Evolutionary conservation across 2,113 vertebrate species (phyloP), one percentile per base, ranked within the genome.

Genomic region (Centropus unirufus): DNA sequence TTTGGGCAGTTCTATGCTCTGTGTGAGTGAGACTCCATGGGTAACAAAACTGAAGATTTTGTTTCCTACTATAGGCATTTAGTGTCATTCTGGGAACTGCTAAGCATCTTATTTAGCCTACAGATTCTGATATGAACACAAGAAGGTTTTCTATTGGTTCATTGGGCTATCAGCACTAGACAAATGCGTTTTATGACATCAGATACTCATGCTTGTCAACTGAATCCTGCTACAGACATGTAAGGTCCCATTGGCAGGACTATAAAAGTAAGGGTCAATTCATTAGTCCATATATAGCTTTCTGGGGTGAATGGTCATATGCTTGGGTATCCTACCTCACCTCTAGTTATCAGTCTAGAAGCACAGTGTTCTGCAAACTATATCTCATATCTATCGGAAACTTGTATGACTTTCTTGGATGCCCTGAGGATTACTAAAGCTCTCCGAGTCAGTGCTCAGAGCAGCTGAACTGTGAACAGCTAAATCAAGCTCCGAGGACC

Each of bases 11-110:
- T 59, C 16, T 68, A 55, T 6, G 72, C 44, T 77, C 24, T 3
- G 0, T 40, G 18, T 36, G 12, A 74, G 14, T 49, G 17, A 49
- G 13, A n/a, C 13, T 7, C 4, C 8, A 23, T 0, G 1, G 9
- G 39, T 59, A 73, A 67, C 8, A 52, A 81, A 83, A 8, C 14
- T 52, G 36, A 61, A 90, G 23, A 5, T 27, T 89, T 55, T 69
- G 3, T 2, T 55, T 80, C 26, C 46, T 62, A 1, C 29, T 57
- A 1, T 7, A 57, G 8, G 8, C 6, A 57, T 39, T 12, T 61
- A 32, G 4, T 42, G 13, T 29, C 5, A 64, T 61, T 76, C 68
- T 27, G 77, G 16, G 22, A 22, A 52, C 24, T 39, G 21, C 4
- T 81, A 49, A 80, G 12, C 8, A 49, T 80, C 21, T 8, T 63